Conservation (phyloP, 2,113 vertebrate genomes). For the Agelaius tricolor region DNA sequence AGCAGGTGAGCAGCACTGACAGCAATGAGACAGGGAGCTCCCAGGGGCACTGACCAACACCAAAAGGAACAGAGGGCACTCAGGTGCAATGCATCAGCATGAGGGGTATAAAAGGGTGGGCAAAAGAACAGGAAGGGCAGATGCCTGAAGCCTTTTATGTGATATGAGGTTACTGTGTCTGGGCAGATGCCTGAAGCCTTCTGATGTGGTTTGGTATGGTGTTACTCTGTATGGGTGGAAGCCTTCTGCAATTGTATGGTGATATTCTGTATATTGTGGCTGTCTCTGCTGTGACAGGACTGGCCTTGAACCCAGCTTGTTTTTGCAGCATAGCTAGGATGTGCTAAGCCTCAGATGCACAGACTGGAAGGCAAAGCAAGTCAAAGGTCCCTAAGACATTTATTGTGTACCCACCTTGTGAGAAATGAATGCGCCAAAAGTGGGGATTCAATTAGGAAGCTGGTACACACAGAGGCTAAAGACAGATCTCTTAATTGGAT, state of each 20-base stretch:
- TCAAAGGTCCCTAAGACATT: background rate
- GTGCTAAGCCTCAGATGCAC: background rate
- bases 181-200: background rate
- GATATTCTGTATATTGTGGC: background rate
- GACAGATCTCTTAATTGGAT: background rate
- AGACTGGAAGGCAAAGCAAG: background rate
- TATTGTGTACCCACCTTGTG: accelerated
- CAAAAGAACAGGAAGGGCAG: background rate
- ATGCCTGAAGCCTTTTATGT: background rate
- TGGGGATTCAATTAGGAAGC: background rate
- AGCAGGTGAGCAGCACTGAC: background rate
- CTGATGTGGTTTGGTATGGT: too few relatives aligned
- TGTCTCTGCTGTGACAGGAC: background rate
- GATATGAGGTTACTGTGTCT: too few relatives aligned
- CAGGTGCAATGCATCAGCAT: background rate
- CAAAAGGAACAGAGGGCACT: background rate
- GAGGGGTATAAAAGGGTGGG: background rate
- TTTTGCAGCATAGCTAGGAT: background rate
- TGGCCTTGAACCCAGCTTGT: background rate
- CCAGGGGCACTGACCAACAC: background rate
- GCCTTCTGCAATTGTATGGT: background rate
- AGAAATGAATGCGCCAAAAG: background rate
- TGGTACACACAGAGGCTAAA: background rate
- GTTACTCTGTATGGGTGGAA: background rate
- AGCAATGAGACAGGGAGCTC: background rate